A percentile compares a stretch with the other conserved stretches of the same genome.
Evolutionary conservation across 2,888 invertebrate species (phyloP).

Genomic region (Melipona beecheii): DNA sequence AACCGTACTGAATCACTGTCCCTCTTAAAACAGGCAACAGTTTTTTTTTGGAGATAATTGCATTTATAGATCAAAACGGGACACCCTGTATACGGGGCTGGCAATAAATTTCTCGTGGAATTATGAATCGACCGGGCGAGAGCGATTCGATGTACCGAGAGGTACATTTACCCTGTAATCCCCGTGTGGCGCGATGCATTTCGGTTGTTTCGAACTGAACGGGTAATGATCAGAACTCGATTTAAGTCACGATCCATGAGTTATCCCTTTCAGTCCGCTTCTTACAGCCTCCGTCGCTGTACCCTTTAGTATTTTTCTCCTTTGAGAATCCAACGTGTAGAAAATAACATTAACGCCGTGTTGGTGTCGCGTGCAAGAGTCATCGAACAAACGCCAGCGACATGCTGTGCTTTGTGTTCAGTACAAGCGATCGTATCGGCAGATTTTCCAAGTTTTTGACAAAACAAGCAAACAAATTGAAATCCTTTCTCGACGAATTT

Average conservation of each 20-base stretch:
- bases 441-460: too few relatives aligned
- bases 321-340: constrained; percentile 1
- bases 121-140: constrained; percentile 62
- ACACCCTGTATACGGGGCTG: not conserved
- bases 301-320: constrained; percentile 19
- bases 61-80: too few relatives aligned
- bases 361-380: too few relatives aligned
- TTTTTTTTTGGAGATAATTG: too few relatives aligned
- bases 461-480: too few relatives aligned
- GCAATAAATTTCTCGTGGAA: constrained; percentile 64
- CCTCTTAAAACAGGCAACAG: too few relatives aligned
- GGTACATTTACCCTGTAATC: constrained; percentile 62
- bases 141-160: constrained; percentile 55
- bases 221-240: constrained; percentile 68
- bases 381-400: too few relatives aligned
- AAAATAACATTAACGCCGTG: not conserved
- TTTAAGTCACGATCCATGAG: constrained; percentile 65
- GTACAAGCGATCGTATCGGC: too few relatives aligned
- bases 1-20: too few relatives aligned
- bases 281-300: not conserved
- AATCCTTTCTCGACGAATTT: too few relatives aligned
- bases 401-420: too few relatives aligned
- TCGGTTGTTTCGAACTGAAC: constrained; percentile 41
- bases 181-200: constrained; percentile 55
- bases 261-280: constrained; percentile 40